Percentiles rank a stretch among this genome's conserved stretches.
Conservation (phyloP, 2,888 invertebrate species). For the Lampropteryx suffumata region DNA sequence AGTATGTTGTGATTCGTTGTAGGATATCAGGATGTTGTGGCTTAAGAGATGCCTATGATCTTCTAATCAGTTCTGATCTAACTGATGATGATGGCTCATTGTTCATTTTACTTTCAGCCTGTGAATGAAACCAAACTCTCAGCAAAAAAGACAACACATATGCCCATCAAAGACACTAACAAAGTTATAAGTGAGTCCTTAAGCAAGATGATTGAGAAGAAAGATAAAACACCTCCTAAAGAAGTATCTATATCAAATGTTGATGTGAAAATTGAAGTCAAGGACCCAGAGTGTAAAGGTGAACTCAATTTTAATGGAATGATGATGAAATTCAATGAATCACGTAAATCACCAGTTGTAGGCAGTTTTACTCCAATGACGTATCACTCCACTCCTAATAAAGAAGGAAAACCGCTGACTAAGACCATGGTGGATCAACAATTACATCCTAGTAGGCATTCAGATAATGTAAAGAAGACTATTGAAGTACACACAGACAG, state of each 20-base stretch:
- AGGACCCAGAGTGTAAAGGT: constrained; percentile 53
- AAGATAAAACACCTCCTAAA: constrained; percentile 43
- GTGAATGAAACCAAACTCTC: constrained; percentile 49
- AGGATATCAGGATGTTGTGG: too few relatives aligned
- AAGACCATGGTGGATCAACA: constrained; percentile 77
- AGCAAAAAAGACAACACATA: constrained; percentile 52
- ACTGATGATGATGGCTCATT: neutral
- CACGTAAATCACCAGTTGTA: constrained; percentile 69
- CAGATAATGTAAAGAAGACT: constrained; percentile 72
- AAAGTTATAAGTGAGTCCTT: constrained; percentile 55
- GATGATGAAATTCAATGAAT: constrained; percentile 69
- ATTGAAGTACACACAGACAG: constrained; percentile 74
- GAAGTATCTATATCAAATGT: constrained; percentile 38
- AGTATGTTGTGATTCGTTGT: too few relatives aligned
- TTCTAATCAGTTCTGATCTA: too few relatives aligned
- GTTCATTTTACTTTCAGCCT: constrained; percentile 56
- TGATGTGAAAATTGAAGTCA: constrained; percentile 44
- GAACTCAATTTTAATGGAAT: constrained; percentile 67
- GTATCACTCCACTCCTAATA: constrained; percentile 74
- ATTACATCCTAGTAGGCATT: constrained; percentile 69
- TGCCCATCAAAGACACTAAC: constrained; percentile 60
- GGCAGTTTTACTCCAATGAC: constrained; percentile 71
- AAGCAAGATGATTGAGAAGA: constrained; percentile 53
- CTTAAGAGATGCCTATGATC: too few relatives aligned
- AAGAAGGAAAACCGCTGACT: constrained; percentile 72